Base-by-base conservation (phyloP, 1,140 invertebrate species). In the Drosophila eugracilis region DNA sequence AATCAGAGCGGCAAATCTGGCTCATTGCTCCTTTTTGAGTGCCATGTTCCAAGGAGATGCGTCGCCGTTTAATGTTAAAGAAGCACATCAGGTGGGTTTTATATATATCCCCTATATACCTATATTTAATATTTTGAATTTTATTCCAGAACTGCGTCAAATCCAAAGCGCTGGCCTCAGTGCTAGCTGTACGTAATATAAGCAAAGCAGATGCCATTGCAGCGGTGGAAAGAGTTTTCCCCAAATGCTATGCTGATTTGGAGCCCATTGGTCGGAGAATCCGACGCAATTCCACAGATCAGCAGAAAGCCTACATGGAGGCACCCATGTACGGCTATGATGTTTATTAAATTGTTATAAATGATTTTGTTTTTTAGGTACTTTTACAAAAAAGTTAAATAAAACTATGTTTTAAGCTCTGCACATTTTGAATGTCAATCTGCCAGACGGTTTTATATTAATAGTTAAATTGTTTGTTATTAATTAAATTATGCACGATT, bases 231-330 rank as follows among this genome's bases (percentile, higher is more conserved):
- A 94, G 95, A 90, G 97, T 99, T 5, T 99, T 99, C 92, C 93
- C 94, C 2, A 96, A 95, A 90, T 99, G 98, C 92, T 99, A 99
- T 89, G 94, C 94, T 65, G 98, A 99, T 93, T 92, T 99, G 60
- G 98, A 99, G 91, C 98, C 98, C 4, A 94, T 99, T 53, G 98
- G 98, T 1, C 93, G 98, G 80, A 92, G 97, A 66, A 92, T 97
- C 48, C 94, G 96, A 66, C 93, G 96, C 45, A 96, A 96, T 86
- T 96, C 95, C 0, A 84, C 92, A 3, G 96, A 97, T 89, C 96
- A 96, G 92, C 75, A 94, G 2, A 94, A 94, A 92, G 96, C 96
- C 0, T 97, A 96, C 85, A 92, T 93, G 69, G 97, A 98, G 90
- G 95, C 94, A 7, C 93, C 93, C 75, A 94, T 95, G 78, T 97